These are phyloP conservation scores for Pampusana beccarii DNA, from an alignment of 2,113 vertebrate species.

Conservation along the genomic window DNA sequence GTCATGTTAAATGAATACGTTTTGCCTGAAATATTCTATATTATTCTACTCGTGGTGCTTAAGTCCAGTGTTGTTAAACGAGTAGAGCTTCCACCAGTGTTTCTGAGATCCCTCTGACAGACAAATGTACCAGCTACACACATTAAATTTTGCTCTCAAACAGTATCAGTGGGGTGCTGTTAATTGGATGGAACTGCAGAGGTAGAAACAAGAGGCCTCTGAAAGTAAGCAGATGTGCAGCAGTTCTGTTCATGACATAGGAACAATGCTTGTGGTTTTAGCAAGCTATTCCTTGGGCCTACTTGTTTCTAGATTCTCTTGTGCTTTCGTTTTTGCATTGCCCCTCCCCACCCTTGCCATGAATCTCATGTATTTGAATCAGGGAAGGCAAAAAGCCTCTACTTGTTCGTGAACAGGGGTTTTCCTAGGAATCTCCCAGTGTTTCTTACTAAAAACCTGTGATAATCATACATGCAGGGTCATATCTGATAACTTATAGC, in stretches of 20 bases:
- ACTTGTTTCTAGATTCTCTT: neutral
- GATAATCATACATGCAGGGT: neutral
- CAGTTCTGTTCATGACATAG: neutral
- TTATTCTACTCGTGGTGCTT: neutral
- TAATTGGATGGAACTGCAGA: neutral
- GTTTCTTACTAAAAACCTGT: neutral
- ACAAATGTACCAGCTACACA: neutral
- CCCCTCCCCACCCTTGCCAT: fast-evolving
- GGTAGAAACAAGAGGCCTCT: neutral
- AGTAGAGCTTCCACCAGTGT: neutral
- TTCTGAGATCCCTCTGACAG: neutral
- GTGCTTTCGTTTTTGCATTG: neutral
- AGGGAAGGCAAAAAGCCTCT: neutral
- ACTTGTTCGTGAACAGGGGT: neutral
- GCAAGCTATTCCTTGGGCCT: neutral
- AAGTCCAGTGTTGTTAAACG: neutral
- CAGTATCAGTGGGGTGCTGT: neutral
- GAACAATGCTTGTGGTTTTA: neutral
- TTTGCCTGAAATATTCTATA: neutral
- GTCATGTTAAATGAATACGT: neutral
- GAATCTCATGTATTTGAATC: neutral
- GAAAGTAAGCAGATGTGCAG: neutral
- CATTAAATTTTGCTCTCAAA: neutral
- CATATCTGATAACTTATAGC: neutral
- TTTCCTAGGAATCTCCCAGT: neutral